A percentile compares a stretch with the other conserved stretches of the same genome.
phyloP scores from a whole-genome alignment of 2,113 vertebrate species.

The Clarias batrachus region DNA sequence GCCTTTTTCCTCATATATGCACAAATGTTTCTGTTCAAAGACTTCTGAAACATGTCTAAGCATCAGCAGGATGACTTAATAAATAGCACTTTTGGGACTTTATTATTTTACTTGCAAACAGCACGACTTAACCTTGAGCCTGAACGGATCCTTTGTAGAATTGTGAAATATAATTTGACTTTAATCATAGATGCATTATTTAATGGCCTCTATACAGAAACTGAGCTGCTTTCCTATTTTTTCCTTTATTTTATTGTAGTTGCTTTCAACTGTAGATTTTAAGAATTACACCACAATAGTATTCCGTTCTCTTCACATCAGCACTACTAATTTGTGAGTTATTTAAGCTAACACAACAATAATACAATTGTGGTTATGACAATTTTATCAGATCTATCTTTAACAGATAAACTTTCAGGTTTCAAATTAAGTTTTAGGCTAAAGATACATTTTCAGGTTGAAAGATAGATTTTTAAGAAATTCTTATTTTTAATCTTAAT shows the following conservation, averaged over 20 bases:
- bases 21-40: background rate
- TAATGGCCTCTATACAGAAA: background rate
- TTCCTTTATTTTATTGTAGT: background rate
- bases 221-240: background rate
- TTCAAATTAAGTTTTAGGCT: background rate
- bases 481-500: background rate
- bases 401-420: background rate
- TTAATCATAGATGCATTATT: background rate
- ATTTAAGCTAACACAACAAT: too few species aligned
- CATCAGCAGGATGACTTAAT: background rate
- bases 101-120: background rate
- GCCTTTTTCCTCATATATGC: background rate
- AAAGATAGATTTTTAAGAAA: background rate
- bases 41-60: background rate
- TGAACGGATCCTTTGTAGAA: background rate
- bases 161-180: background rate
- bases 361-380: too few species aligned
- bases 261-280: background rate
- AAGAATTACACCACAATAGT: too few species aligned
- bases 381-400: too few species aligned
- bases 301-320: too few species aligned
- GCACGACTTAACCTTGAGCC: background rate
- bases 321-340: too few species aligned
- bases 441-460: background rate
- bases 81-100: background rate